phyloP scores from a whole-genome alignment of 2,113 vertebrate genomes.

The Emydura subglobosa region DNA sequence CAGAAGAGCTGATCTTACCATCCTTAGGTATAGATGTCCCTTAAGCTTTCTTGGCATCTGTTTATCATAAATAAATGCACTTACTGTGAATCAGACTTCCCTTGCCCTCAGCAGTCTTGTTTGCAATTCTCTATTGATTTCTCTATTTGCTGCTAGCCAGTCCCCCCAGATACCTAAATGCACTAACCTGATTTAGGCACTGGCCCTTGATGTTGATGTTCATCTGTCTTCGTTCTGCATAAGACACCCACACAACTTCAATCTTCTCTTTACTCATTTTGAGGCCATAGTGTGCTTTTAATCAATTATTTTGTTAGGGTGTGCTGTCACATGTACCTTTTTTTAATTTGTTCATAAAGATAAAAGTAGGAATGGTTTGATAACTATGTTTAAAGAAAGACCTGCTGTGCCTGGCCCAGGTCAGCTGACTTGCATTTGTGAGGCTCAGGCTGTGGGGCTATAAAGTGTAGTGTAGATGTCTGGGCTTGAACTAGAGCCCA shows the following conservation, averaged over 20 bases:
- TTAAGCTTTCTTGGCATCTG: neutral
- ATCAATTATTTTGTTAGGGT: constrained; percentile 40
- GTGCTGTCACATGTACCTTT: neutral
- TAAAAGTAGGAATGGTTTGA: neutral
- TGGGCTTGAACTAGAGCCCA: too few species aligned
- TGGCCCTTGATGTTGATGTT: neutral
- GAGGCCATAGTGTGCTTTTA: neutral
- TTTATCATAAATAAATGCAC: neutral
- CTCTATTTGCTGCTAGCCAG: neutral
- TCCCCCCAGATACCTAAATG: neutral
- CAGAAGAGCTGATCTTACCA: neutral
- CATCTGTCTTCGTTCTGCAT: neutral
- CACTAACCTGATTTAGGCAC: neutral
- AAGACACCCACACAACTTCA: neutral
- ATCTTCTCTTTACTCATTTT: too few species aligned
- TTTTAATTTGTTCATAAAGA: constrained; percentile 3
- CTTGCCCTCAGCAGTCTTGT: neutral
- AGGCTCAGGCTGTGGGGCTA: too few species aligned
- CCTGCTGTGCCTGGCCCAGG: too few species aligned
- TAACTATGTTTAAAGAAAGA: too few species aligned
- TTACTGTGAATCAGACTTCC: neutral
- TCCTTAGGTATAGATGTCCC: neutral
- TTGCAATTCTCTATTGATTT: neutral
- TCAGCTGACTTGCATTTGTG: too few species aligned
- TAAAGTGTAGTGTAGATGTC: too few species aligned